These are phyloP conservation scores for Pammene fasciana DNA, from an alignment of 2,888 invertebrate genomes.

Conservation along the genomic window DNA sequence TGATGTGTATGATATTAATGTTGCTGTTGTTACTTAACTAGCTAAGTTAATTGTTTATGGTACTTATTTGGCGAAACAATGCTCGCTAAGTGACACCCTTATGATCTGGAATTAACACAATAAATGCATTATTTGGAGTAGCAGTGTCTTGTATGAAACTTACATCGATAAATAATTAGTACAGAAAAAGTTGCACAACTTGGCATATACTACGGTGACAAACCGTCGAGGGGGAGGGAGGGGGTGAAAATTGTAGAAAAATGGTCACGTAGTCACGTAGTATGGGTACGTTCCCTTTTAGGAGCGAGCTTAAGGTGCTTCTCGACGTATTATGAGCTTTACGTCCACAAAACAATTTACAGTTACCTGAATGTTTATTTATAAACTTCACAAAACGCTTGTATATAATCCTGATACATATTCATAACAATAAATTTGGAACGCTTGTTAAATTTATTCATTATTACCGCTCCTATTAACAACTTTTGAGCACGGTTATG, in stretches of 20 bases:
- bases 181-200: too few relatives aligned
- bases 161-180: not conserved
- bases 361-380: not conserved
- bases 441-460: conserved; percentile 6
- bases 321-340: too few relatives aligned
- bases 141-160: conserved; percentile 15
- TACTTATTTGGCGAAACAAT: not conserved
- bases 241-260: too few relatives aligned
- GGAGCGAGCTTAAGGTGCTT: too few relatives aligned
- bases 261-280: too few relatives aligned
- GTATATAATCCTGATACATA: not conserved
- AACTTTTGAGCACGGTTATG: conserved; percentile 4
- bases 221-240: too few relatives aligned
- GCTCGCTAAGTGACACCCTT: conserved; percentile 13
- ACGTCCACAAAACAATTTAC: too few relatives aligned
- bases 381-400: not conserved
- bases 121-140: conserved; percentile 52
- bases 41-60: not conserved
- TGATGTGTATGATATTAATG: too few relatives aligned
- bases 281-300: too few relatives aligned
- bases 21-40: too few relatives aligned
- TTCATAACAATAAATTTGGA: not conserved
- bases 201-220: too few relatives aligned
- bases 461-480: not conserved
- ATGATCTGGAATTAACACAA: conserved; percentile 55